Conservation (phyloP, 2,888 invertebrate species). For the Drosophila nr. medialis region DNA sequence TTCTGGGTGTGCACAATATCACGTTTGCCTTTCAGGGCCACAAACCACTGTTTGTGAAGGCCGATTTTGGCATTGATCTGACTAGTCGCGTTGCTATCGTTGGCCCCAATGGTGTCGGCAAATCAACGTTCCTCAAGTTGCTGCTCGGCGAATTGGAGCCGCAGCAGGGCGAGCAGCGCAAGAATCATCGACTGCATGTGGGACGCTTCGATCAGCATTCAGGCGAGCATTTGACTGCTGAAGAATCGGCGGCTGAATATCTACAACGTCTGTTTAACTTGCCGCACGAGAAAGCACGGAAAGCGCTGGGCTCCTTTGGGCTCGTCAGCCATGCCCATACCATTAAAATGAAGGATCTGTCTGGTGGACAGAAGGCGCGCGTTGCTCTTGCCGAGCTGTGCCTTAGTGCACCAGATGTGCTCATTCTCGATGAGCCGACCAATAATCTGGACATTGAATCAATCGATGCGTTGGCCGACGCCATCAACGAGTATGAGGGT, state of each 20-base stretch:
- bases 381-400: slow-evolving; percentile 99
- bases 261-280: slow-evolving; percentile 93
- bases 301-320: slow-evolving; percentile 98
- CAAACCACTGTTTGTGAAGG: slow-evolving; percentile 91
- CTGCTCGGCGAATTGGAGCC: slow-evolving; percentile 94
- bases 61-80: slow-evolving; percentile 98
- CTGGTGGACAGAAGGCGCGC: slow-evolving; percentile 94
- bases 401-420: slow-evolving; percentile 97
- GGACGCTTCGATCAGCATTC: slow-evolving; percentile 99
- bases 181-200: slow-evolving; percentile 97
- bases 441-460: slow-evolving; percentile 99
- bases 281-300: slow-evolving; percentile 93
- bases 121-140: slow-evolving; percentile 98
- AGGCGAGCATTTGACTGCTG: slow-evolving; percentile 98
- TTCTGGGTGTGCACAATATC: slow-evolving; percentile 91
- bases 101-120: slow-evolving; percentile 98
- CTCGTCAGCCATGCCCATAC: slow-evolving; percentile 98
- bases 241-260: slow-evolving; percentile 98
- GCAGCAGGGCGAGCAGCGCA: slow-evolving; percentile 92
- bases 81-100: slow-evolving; percentile 94
- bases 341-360: slow-evolving; percentile 97
- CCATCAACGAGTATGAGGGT: slow-evolving; percentile 97
- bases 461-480: slow-evolving; percentile 99
- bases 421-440: slow-evolving; percentile 99
- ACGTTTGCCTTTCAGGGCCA: slow-evolving; percentile 93